A percentile compares a stretch with the other conserved stretches of the same genome.
Evolutionary conservation across 1,140 invertebrate genomes (phyloP).

Genomic region (Drosophila pectinifera): DNA sequence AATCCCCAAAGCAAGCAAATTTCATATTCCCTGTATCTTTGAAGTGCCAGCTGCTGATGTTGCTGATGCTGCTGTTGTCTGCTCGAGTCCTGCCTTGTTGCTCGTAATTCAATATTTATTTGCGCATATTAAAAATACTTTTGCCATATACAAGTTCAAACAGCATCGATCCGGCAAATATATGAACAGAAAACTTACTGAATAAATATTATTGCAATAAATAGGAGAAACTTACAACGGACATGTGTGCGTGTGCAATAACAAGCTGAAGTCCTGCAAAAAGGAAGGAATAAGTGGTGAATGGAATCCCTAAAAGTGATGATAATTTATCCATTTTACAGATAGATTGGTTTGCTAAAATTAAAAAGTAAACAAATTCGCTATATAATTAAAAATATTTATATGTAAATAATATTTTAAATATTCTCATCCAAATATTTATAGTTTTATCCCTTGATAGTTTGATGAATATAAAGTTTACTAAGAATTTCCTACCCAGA

Average conservation of each 20-base stretch:
- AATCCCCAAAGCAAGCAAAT: constrained; percentile 42
- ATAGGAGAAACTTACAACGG: constrained; percentile 50
- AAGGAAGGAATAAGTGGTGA: neutral
- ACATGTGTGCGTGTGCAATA: constrained; percentile 27
- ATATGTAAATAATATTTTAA: no score
- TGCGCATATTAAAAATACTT: constrained; percentile 75
- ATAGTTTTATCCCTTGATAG: no score
- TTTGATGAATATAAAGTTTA: no score
- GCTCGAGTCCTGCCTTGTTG: constrained; percentile 11
- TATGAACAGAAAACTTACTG: constrained; percentile 65
- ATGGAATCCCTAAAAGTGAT: no score
- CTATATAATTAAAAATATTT: no score
- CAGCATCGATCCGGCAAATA: constrained; percentile 38
- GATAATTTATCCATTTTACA: no score
- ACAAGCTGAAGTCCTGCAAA: neutral
- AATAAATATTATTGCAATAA: constrained; percentile 78
- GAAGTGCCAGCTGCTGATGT: constrained; percentile 38
- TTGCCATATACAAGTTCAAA: constrained; percentile 55
- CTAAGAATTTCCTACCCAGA: no score
- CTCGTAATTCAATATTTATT: constrained; percentile 67
- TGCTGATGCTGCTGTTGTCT: constrained; percentile 14
- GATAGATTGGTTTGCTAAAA: no score
- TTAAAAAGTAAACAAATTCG: no score
- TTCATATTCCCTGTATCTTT: constrained; percentile 47
- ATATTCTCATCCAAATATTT: no score